Conservation (phyloP, 2,113 vertebrate species). For the Anarrhichthys ocellatus region DNA sequence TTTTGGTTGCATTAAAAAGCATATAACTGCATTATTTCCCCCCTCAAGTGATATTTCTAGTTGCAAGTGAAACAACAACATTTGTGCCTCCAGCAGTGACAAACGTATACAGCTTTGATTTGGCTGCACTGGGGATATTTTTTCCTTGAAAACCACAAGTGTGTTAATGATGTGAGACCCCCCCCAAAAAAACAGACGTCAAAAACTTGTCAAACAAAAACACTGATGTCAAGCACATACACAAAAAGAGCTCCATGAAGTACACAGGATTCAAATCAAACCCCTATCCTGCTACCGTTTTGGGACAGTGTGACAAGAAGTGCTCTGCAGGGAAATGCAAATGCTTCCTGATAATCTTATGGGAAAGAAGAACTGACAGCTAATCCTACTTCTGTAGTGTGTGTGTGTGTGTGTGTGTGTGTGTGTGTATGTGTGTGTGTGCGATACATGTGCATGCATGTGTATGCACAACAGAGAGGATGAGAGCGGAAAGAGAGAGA, state of each 20-base stretch:
- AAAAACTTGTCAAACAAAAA: slow-evolving; percentile 23
- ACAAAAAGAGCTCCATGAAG: neutral
- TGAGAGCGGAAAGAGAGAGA: neutral
- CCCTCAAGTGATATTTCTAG: neutral
- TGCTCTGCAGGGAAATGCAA: slow-evolving; percentile 24
- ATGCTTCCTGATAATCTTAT: slow-evolving; percentile 18
- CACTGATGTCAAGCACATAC: neutral
- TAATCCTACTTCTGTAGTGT: neutral
- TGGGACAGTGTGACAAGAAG: slow-evolving; percentile 26
- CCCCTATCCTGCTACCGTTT: neutral
- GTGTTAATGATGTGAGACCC: slow-evolving; percentile 38
- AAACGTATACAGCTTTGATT: slow-evolving; percentile 23
- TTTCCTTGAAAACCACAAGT: neutral
- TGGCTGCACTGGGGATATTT: neutral
- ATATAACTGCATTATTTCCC: slow-evolving; percentile 2
- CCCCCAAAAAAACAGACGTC: slow-evolving; percentile 10
- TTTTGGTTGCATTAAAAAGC: neutral
- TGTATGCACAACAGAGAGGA: neutral
- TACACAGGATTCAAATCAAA: neutral
- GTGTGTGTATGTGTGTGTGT: neutral
- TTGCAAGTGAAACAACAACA: slow-evolving; percentile 16
- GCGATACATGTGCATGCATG: neutral
- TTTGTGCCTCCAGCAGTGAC: slow-evolving; percentile 22
- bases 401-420: neutral
- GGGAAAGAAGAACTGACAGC: slow-evolving; percentile 39